Percentiles rank a stretch among this genome's conserved stretches.
Evolutionary conservation across 2,888 invertebrate genomes (phyloP).

Genomic region (Eilema griseolum): DNA sequence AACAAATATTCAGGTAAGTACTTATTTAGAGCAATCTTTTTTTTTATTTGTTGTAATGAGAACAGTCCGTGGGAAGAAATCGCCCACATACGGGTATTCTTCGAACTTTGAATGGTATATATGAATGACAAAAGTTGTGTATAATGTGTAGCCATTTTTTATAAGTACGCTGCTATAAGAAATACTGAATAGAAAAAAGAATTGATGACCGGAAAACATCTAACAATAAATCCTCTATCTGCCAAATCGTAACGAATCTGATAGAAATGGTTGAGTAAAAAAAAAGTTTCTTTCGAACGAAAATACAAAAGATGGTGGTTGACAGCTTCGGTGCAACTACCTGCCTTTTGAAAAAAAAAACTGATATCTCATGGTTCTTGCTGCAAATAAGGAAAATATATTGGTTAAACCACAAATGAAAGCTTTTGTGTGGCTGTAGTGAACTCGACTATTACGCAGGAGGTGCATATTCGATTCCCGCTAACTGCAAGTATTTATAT

Average conservation of each 20-base stretch:
- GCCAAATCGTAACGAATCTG: slow-evolving; percentile 19
- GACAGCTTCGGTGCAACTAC: slow-evolving; percentile 22
- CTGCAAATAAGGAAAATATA: neutral
- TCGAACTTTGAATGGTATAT: slow-evolving; percentile 16
- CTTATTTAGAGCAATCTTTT: slow-evolving; percentile 36
- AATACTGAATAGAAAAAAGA: neutral
- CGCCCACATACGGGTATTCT: slow-evolving; percentile 26
- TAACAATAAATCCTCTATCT: slow-evolving; percentile 25
- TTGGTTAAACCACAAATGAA: neutral
- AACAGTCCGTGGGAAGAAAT: slow-evolving; percentile 43
- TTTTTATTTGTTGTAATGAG: slow-evolving; percentile 20
- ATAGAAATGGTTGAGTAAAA: slow-evolving; percentile 3
- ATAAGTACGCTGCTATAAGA: slow-evolving; percentile 18
- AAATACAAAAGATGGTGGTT: slow-evolving; percentile 2
- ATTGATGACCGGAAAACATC: slow-evolving; percentile 38
- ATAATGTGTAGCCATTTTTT: slow-evolving; percentile 15
- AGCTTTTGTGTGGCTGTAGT: too few relatives aligned
- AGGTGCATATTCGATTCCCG: too few relatives aligned
- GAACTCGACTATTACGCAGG: too few relatives aligned
- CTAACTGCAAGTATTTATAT: too few relatives aligned
- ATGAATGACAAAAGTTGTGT: slow-evolving; percentile 6
- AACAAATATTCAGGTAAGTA: slow-evolving; percentile 14
- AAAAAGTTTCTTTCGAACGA: slow-evolving; percentile 1
- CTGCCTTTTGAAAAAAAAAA: slow-evolving; percentile 5
- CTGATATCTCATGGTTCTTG: neutral